Evolutionary conservation across 2,113 vertebrate species (phyloP).

Genomic region (Catharus fuscescens): DNA sequence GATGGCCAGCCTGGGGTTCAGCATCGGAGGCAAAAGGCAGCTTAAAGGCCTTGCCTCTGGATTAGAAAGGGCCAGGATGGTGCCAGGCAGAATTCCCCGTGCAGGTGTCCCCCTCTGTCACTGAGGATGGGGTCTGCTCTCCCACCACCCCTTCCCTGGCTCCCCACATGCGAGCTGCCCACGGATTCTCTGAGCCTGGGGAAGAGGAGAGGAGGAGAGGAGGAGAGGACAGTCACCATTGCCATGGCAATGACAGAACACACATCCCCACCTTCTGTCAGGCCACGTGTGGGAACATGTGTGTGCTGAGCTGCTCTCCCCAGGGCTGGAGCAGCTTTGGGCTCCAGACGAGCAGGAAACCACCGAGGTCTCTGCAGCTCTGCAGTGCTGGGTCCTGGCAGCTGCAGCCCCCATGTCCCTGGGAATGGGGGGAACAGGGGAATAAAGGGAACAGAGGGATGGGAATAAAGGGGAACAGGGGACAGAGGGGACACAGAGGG

Average conservation of each 20-base stretch:
- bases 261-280: slow-evolving; percentile 8
- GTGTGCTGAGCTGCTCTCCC: not conserved
- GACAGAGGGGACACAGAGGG: not conserved
- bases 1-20: not conserved
- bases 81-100: not conserved
- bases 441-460: no score
- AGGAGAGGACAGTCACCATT: not conserved
- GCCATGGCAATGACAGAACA: slow-evolving; percentile 33
- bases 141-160: not conserved
- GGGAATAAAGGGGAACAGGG: no score
- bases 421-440: not conserved
- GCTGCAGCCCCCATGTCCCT: not conserved
- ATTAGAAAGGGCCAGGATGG: not conserved
- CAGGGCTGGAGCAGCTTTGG: not conserved
- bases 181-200: not conserved
- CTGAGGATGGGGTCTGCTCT: not conserved
- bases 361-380: not conserved
- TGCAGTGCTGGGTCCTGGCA: not conserved
- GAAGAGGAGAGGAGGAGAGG: not conserved
- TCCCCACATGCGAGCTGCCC: not conserved
- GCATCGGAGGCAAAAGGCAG: not conserved
- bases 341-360: not conserved
- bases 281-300: slow-evolving; percentile 30
- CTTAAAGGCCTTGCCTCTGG: not conserved
- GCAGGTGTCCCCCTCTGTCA: not conserved